A percentile compares a stretch with the other conserved stretches of the same genome.
These are phyloP conservation scores for Himalopsyche tibetana DNA, from an alignment of 2,888 invertebrate genomes.

Conservation along the genomic window DNA sequence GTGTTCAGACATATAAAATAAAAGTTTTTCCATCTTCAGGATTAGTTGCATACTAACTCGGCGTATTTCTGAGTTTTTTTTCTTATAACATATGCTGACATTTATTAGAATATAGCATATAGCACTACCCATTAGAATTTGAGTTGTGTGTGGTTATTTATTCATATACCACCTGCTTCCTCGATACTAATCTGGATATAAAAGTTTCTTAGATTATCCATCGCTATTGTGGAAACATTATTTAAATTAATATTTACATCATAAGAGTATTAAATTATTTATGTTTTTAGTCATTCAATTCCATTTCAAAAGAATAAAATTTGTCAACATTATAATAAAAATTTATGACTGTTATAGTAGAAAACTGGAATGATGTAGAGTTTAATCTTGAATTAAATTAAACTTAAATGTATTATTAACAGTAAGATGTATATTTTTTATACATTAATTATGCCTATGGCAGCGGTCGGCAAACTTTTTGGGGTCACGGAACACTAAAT, in stretches of 20 bases:
- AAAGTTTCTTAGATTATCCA: constrained; percentile 29
- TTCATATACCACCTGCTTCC: constrained; percentile 7
- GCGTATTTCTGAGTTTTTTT: background rate
- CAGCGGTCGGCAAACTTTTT: too few species aligned
- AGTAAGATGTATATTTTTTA: background rate
- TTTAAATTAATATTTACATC: constrained; percentile 35
- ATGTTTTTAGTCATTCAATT: constrained; percentile 17
- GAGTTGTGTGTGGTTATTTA: constrained; percentile 17
- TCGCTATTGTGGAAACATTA: background rate
- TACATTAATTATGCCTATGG: too few species aligned
- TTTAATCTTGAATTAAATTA: background rate
- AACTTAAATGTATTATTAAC: background rate
- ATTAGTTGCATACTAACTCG: background rate
- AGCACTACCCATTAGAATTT: background rate
- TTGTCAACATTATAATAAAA: constrained; percentile 10
- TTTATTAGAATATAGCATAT: constrained; percentile 24
- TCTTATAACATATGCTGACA: constrained; percentile 22
- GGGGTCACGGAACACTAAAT: too few species aligned
- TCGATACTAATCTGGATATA: background rate
- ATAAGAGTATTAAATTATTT: background rate
- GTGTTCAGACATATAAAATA: background rate
- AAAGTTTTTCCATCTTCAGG: background rate
- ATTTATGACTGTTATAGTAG: background rate
- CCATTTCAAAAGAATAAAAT: constrained; percentile 15
- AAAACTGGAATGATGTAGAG: background rate